Conservation (phyloP, 2,888 invertebrate species). For the Archips crataeganus region DNA sequence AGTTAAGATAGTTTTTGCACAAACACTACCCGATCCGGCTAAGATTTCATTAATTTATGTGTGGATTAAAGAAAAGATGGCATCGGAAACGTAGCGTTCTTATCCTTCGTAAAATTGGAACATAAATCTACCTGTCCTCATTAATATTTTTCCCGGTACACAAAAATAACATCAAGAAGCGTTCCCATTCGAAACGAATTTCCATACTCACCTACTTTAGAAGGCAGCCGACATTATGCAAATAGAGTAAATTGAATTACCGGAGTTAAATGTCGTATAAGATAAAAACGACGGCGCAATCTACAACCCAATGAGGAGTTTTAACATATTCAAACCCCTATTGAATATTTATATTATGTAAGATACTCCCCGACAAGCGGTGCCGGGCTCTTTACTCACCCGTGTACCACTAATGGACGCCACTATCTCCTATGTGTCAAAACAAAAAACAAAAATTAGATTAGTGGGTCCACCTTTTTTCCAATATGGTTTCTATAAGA, state of each 20-base stretch:
- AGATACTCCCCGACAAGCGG: slow-evolving; percentile 57
- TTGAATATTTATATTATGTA: slow-evolving; percentile 83
- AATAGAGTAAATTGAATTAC: slow-evolving; percentile 86
- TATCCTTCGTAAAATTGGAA: slow-evolving; percentile 9
- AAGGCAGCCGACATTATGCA: slow-evolving; percentile 81
- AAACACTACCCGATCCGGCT: neutral
- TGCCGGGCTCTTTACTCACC: slow-evolving; percentile 69
- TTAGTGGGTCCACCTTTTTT: slow-evolving; percentile 57
- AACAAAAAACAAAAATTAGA: slow-evolving; percentile 69
- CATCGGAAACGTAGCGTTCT: slow-evolving; percentile 11
- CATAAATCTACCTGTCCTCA: slow-evolving; percentile 29
- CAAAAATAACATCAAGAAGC: slow-evolving; percentile 48
- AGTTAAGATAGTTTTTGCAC: slow-evolving; percentile 9
- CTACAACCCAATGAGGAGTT: slow-evolving; percentile 85
- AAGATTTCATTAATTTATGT: slow-evolving; percentile 9
- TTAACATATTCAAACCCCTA: slow-evolving; percentile 84
- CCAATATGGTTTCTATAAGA: slow-evolving; percentile 24
- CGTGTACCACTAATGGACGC: slow-evolving; percentile 78
- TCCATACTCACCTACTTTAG: slow-evolving; percentile 83
- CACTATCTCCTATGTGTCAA: slow-evolving; percentile 73
- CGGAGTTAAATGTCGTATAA: slow-evolving; percentile 86
- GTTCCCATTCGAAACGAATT: slow-evolving; percentile 59
- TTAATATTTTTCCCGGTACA: slow-evolving; percentile 38
- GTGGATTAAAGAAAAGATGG: slow-evolving; percentile 20
- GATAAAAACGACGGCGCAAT: slow-evolving; percentile 85